Evolutionary conservation across 23 tunicate species (phyloP), one percentile per base, ranked within the genome.

Genomic region (Ciona savignyi): DNA sequence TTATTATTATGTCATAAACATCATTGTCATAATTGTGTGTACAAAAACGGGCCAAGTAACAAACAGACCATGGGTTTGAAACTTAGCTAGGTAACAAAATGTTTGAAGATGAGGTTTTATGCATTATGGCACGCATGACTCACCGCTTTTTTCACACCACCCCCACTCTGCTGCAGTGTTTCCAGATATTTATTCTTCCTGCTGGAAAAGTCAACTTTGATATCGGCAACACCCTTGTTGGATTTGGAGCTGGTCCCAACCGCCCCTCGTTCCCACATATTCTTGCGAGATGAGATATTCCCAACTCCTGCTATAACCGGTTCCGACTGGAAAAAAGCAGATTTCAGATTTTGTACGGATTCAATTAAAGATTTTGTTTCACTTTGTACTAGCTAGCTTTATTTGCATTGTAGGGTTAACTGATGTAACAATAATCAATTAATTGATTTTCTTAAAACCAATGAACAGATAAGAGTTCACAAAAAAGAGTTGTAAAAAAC

Each of bases 201-300:
- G 71, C 88, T 88, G 0, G 96, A 82, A 63, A 88, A 82, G 27
- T 74, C 86, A 32, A 88, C 96, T 32, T 66, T 75, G 6, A 78
- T 79, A 21, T 81, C 86, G 25, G 80, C 82, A 11, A 29, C 56
- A 3, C 66, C 77, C 33, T 85, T 80, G 32, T 77, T 27, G 6
- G 85, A 27, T 60, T 74, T 74, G 0, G 78, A 51, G 9, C 82
- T 29, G 3, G 64, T 66, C 28, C 80, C 85, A 1, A 76, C 83
- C 24, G 66, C 68, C 9, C 97, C 90, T 66, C 79, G 79, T 60
- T 90, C 90, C 97, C 97, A 90, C 32, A 83, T 26, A 28, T 90
- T 90, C 56, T 90, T 90, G 34, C 96, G 77, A 23, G 85, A 73
- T 1, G 88, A 82, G 20, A 88, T 73, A 34, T 67, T 78, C 4